Percentiles rank a stretch among this genome's conserved stretches.
phyloP scores from a whole-genome alignment of 2,113 vertebrate genomes.

The Percina caprodes region DNA sequence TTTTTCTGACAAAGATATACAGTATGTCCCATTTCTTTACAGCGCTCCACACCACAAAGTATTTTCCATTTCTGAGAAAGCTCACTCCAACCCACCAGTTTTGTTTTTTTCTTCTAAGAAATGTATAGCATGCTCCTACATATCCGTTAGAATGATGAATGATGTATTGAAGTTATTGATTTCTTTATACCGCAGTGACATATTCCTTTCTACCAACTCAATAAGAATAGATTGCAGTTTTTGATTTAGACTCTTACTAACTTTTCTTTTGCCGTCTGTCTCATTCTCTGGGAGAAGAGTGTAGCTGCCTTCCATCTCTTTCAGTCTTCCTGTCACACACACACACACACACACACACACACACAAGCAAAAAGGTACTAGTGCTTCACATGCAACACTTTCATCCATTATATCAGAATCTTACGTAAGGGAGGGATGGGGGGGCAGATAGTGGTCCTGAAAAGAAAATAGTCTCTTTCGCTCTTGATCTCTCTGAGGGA shows the following conservation, averaged over 20 bases:
- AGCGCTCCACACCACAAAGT: not conserved
- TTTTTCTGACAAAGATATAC: constrained; percentile 58
- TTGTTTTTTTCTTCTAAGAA: constrained; percentile 16
- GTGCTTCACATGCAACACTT: constrained; percentile 45
- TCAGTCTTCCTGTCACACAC: constrained; percentile 5
- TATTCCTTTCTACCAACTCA: constrained; percentile 26
- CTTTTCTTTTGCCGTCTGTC: constrained; percentile 9
- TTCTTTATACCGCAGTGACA: constrained; percentile 39
- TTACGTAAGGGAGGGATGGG: constrained; percentile 38
- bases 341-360: constrained; percentile 1
- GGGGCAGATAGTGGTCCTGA: constrained; percentile 30
- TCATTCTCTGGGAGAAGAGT: constrained; percentile 8
- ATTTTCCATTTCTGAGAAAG: constrained; percentile 37
- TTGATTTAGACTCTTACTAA: constrained; percentile 27
- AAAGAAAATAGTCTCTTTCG: constrained; percentile 20
- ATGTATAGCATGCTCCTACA: constrained; percentile 23
- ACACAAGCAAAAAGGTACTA: constrained; percentile 14
- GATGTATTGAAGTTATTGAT: constrained; percentile 42
- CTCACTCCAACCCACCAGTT: not conserved
- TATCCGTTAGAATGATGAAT: constrained; percentile 37
- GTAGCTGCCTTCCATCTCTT: constrained; percentile 25
- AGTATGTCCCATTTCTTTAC: constrained; percentile 40
- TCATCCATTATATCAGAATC: constrained; percentile 42
- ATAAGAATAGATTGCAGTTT: constrained; percentile 13
- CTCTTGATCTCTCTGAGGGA: constrained; percentile 27